phyloP scores from a whole-genome alignment of 2,888 invertebrate species.

The Sinopyrophorus schimmeli region DNA sequence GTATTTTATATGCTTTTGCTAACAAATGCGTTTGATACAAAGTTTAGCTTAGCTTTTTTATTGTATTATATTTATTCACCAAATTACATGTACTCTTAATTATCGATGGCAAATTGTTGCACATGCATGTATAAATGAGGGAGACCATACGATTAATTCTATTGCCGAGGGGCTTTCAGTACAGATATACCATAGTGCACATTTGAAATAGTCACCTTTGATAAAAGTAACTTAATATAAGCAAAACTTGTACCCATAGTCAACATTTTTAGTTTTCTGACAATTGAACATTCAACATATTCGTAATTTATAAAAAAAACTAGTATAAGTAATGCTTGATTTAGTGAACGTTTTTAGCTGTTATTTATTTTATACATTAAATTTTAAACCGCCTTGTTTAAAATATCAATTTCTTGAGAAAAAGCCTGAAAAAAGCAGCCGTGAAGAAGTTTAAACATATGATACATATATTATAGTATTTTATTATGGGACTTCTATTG shows the following conservation, averaged over 20 bases:
- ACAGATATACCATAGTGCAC: no score
- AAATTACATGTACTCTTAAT: constrained; percentile 24
- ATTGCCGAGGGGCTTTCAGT: constrained; percentile 17
- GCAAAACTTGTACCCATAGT: not conserved
- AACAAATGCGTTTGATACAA: constrained; percentile 28
- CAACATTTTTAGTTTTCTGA: no score
- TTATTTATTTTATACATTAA: no score
- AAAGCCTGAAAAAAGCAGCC: no score
- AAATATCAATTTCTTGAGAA: no score
- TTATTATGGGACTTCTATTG: no score
- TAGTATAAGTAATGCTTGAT: not conserved
- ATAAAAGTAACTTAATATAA: not conserved
- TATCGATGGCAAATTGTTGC: constrained; percentile 32
- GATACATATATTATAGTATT: no score
- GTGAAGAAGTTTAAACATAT: no score
- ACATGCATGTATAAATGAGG: constrained; percentile 39
- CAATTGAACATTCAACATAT: not conserved
- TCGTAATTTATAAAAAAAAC: not conserved
- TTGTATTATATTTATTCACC: constrained; percentile 24
- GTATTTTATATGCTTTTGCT: constrained; percentile 26
- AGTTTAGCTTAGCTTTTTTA: constrained; percentile 21
- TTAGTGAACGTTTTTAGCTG: not conserved
- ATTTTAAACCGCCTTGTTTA: no score
- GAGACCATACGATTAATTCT: constrained; percentile 41
- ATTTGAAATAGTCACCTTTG: no score